These are phyloP conservation scores for Blastomussa wellsi DNA, from an alignment of 92 coral and sea anemone genomes.

Conservation along the genomic window DNA sequence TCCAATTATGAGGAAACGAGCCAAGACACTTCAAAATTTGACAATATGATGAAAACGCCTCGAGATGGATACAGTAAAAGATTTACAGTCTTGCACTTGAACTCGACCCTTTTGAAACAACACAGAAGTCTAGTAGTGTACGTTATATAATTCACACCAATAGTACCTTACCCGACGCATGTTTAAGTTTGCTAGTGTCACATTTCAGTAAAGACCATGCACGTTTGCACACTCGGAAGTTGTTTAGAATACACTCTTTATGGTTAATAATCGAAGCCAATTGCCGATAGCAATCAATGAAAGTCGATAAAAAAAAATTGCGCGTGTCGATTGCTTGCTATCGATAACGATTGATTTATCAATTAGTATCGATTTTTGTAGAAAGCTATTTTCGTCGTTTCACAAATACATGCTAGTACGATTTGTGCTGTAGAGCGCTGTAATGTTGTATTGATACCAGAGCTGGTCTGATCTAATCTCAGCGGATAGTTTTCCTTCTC, in stretches of 20 bases:
- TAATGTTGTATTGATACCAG: too few relatives aligned
- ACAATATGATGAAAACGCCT: neutral
- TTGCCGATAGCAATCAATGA: too few relatives aligned
- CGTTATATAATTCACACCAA: constrained; percentile 2
- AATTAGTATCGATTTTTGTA: too few relatives aligned
- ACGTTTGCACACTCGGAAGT: neutral
- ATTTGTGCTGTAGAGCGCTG: too few relatives aligned
- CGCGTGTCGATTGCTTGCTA: too few relatives aligned
- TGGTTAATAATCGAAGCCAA: too few relatives aligned
- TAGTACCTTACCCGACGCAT: neutral
- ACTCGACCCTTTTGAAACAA: neutral
- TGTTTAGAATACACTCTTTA: neutral
- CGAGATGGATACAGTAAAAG: constrained; percentile 12
- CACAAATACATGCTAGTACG: too few relatives aligned
- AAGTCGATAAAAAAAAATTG: too few relatives aligned
- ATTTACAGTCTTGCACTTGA: neutral
- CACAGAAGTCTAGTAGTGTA: neutral
- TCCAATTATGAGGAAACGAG: neutral
- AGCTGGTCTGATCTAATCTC: neutral
- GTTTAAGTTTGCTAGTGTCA: neutral
- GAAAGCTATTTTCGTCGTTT: too few relatives aligned
- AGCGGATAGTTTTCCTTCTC: neutral
- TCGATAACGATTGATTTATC: too few relatives aligned
- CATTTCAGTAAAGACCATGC: neutral
- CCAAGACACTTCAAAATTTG: neutral